phyloP scores from a whole-genome alignment of 2,113 vertebrate genomes.

The Gallinago media region DNA sequence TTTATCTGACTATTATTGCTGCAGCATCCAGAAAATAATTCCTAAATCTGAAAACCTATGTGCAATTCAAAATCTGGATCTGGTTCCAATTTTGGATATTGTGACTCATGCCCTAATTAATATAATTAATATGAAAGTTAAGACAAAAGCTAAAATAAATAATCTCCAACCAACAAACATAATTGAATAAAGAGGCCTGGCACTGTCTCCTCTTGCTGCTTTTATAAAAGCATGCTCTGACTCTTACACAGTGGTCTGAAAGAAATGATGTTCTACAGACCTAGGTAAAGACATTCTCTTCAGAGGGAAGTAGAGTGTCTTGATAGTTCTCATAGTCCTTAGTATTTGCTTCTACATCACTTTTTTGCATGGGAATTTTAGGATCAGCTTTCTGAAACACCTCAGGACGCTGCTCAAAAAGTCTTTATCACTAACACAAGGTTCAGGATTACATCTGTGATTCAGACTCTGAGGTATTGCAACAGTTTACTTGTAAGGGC shows the following conservation, averaged over 20 bases:
- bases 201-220: neutral
- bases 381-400: neutral
- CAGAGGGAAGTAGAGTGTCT: neutral
- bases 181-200: neutral
- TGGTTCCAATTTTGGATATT: neutral
- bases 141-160: neutral
- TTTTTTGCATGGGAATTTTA: neutral
- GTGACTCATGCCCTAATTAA: neutral
- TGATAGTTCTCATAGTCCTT: neutral
- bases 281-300: neutral
- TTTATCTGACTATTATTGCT: neutral
- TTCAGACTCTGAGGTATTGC: neutral
- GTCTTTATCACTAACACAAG: neutral
- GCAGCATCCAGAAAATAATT: neutral
- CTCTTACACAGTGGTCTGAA: neutral
- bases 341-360: neutral
- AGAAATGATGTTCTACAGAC: neutral
- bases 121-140: neutral
- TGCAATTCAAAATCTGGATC: neutral
- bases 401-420: neutral
- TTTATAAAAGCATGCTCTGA: neutral
- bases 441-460: neutral
- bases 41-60: neutral
- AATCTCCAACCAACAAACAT: neutral
- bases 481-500: neutral